phyloP scores from a whole-genome alignment of 2,797 vertebrate species.

The Hydrocynus forskahlii region DNA sequence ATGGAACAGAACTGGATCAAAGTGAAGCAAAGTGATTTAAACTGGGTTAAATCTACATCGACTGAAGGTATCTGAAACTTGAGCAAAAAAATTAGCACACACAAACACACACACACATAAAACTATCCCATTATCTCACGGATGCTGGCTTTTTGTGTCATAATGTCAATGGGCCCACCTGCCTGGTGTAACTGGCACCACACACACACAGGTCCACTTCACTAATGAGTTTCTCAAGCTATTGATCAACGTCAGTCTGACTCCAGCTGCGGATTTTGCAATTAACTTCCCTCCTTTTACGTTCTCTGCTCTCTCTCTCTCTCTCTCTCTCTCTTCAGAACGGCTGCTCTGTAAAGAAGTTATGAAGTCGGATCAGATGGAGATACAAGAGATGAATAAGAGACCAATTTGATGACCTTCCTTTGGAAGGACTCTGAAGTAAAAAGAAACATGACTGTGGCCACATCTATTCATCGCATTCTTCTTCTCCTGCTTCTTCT shows the following conservation, averaged over 20 bases:
- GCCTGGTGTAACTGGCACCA: constrained; percentile 79
- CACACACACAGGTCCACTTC: constrained; percentile 65
- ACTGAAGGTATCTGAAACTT: neutral
- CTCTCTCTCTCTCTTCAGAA: neutral
- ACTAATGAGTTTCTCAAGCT: constrained; percentile 80
- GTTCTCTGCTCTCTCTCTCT: neutral
- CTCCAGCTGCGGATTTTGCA: constrained; percentile 70
- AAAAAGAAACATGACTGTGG: too few species aligned
- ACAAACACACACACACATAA: constrained; percentile 6
- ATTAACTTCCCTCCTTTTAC: constrained; percentile 66
- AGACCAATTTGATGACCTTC: neutral
- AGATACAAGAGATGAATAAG: neutral
- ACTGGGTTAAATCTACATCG: neutral
- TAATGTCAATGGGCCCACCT: constrained; percentile 76
- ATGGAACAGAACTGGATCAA: neutral
- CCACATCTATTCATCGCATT: too few species aligned
- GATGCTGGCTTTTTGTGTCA: constrained; percentile 12
- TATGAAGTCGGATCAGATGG: neutral
- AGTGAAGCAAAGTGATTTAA: neutral
- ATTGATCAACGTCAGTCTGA: constrained; percentile 83
- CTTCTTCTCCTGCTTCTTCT: too few species aligned
- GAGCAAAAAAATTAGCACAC: neutral
- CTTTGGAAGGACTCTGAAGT: too few species aligned
- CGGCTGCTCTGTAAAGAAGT: neutral
- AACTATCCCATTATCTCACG: neutral